phyloP scores from a whole-genome alignment of 2,113 vertebrate species.

The Psephotus haematonotus region DNA sequence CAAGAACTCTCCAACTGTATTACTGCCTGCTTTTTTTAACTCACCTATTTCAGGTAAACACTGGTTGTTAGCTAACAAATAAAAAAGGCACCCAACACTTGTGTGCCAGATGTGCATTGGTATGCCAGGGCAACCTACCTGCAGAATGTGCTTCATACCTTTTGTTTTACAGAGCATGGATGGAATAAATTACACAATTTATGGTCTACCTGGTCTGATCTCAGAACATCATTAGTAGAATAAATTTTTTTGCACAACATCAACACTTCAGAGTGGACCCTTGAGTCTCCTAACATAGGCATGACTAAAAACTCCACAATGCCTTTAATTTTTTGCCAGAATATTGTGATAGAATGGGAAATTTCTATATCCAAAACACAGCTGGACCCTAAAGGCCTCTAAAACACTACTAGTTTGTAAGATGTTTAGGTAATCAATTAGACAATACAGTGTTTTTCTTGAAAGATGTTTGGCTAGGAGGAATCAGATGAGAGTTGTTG shows the following conservation, averaged over 20 bases:
- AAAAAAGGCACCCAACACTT: neutral
- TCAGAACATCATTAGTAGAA: slow-evolving; percentile 8
- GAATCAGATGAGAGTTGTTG: slow-evolving; percentile 48
- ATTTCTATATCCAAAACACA: neutral
- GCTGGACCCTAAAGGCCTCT: neutral
- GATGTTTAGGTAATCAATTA: neutral
- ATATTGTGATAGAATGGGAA: neutral
- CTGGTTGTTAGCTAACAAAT: neutral
- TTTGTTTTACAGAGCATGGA: neutral
- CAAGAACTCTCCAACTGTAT: neutral
- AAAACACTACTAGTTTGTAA: neutral
- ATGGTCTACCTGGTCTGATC: neutral
- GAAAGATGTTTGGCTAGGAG: neutral
- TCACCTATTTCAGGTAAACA: neutral
- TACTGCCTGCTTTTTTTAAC: neutral
- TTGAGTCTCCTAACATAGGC: neutral
- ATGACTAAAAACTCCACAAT: neutral
- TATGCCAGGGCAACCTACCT: neutral
- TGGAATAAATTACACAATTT: neutral
- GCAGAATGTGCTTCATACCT: neutral
- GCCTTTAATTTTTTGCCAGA: slow-evolving; percentile 14
- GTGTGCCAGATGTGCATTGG: neutral
- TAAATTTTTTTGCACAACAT: neutral
- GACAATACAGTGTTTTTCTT: neutral
- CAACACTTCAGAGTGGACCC: slow-evolving; percentile 1